Percentiles rank a stretch among this genome's conserved stretches.
Evolutionary conservation across 2,797 vertebrate species (phyloP).

Genomic region (Tiaroga cobitis): DNA sequence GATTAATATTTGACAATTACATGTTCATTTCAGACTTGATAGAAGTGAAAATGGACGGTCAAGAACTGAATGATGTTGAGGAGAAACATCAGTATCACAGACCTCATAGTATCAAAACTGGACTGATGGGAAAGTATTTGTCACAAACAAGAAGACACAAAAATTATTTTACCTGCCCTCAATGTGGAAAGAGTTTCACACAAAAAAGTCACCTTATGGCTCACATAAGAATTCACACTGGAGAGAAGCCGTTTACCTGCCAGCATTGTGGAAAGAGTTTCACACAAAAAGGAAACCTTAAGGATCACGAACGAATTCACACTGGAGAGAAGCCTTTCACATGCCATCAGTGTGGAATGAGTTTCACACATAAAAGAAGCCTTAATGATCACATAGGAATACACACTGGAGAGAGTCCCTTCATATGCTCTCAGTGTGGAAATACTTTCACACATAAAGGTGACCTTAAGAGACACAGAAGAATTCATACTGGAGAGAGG

Average conservation of each 20-base stretch:
- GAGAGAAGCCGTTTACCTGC: slow-evolving; percentile 2
- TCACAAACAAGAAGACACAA: background rate
- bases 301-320: background rate
- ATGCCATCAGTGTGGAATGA: background rate
- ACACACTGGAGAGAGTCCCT: slow-evolving; percentile 15
- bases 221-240: background rate
- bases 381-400: background rate
- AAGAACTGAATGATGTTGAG: background rate
- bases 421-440: background rate
- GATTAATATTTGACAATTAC: background rate
- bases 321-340: background rate
- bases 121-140: background rate
- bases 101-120: background rate
- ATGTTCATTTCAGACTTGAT: background rate
- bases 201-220: background rate
- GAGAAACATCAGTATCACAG: background rate
- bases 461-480: slow-evolving; percentile 4
- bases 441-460: slow-evolving; percentile 6
- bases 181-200: background rate
- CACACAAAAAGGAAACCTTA: slow-evolving; percentile 18
- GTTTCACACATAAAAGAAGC: background rate
- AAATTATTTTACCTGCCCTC: background rate
- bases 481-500: slow-evolving; percentile 8
- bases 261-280: slow-evolving; percentile 2
- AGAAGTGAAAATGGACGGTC: background rate